A percentile compares a stretch with the other conserved stretches of the same genome.
phyloP scores from a whole-genome alignment of 2,888 invertebrate genomes.

The Drosophila multiciliata region DNA sequence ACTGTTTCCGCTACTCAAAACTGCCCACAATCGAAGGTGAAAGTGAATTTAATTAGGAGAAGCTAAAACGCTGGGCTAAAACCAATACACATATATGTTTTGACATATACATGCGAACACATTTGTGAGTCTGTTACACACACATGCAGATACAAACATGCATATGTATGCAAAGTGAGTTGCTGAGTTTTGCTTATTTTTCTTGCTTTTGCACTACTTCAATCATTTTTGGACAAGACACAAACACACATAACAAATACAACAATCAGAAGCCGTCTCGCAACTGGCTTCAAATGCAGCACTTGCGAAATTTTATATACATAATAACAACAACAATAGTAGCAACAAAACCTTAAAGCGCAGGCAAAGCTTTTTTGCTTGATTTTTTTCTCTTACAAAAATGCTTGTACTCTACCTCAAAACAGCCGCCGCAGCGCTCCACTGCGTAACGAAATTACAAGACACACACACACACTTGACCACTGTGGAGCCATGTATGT shows the following conservation, averaged over 20 bases:
- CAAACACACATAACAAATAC: conserved; percentile 22
- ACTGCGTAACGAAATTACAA: conserved; percentile 77
- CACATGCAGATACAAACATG: conserved; percentile 1
- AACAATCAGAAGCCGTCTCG: conserved; percentile 28
- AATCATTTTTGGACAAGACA: conserved; percentile 48
- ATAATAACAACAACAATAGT: conserved; percentile 32
- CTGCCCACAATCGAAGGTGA: conserved; percentile 72
- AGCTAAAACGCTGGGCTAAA: conserved; percentile 33
- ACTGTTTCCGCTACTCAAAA: conserved; percentile 41
- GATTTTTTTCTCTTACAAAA: conserved; percentile 35
- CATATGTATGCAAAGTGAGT: conserved; percentile 35
- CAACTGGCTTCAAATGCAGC: conserved; percentile 64
- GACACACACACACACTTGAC: conserved; percentile 40
- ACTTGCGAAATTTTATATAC: conserved; percentile 61
- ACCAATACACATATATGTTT: conserved; percentile 17
- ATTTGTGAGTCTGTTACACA: neutral
- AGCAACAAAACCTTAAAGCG: conserved; percentile 57
- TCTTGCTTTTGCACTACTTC: conserved; percentile 45
- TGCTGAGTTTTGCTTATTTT: conserved; percentile 40
- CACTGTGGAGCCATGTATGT: conserved; percentile 32
- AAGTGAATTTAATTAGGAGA: conserved; percentile 64
- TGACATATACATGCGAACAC: neutral
- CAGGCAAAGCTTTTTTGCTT: conserved; percentile 56
- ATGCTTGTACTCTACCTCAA: conserved; percentile 70
- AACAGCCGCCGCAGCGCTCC: conserved; percentile 63